phyloP scores from a whole-genome alignment of 2,113 vertebrate species.

The Varanus komodoensis region DNA sequence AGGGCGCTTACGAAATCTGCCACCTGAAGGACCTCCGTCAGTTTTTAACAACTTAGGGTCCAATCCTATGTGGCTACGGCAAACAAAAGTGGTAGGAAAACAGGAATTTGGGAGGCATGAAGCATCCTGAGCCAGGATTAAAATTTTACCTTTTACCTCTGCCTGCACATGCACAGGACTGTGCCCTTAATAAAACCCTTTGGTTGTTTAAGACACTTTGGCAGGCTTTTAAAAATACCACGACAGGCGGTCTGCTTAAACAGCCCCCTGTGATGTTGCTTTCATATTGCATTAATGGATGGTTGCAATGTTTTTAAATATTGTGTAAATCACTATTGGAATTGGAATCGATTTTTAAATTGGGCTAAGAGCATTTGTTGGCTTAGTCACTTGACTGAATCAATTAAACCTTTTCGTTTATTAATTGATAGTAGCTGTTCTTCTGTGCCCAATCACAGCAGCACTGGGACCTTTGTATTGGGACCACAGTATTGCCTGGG shows the following conservation, averaged over 20 bases:
- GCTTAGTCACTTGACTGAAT: conserved; percentile 10
- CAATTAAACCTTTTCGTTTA: not conserved
- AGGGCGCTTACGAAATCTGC: no score
- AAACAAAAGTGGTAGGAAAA: no score
- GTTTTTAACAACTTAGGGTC: no score
- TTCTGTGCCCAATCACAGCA: not conserved
- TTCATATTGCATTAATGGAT: not conserved
- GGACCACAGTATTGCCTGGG: not conserved
- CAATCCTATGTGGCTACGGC: no score
- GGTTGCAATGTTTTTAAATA: not conserved
- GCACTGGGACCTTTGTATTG: no score
- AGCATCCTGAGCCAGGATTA: no score
- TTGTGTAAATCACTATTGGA: not conserved
- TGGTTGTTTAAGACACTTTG: no score
- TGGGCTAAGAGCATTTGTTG: conserved; percentile 11
- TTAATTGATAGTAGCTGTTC: not conserved
- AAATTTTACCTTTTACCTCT: no score
- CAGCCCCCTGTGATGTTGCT: not conserved
- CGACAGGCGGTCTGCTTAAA: not conserved
- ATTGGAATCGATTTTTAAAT: conserved; percentile 10
- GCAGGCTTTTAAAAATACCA: not conserved
- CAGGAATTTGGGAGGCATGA: no score
- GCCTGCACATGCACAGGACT: no score
- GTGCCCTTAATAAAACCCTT: no score
- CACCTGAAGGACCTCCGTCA: no score